phyloP scores from a whole-genome alignment of 2,113 vertebrate genomes.

The Tretioscincus oriximinensis region DNA sequence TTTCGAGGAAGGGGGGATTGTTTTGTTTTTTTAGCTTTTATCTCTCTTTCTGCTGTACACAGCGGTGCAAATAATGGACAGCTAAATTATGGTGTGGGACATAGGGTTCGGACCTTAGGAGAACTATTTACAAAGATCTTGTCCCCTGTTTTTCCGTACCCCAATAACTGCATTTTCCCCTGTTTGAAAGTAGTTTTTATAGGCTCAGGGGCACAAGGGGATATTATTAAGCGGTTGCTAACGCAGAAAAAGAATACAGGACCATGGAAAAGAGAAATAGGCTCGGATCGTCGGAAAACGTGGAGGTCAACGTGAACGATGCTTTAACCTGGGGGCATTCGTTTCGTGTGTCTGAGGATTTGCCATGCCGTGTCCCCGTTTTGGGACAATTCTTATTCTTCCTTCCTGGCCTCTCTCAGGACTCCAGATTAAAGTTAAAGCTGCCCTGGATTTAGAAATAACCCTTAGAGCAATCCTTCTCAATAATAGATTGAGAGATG shows the following conservation, averaged over 20 bases:
- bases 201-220: neutral
- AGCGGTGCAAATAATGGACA: conserved; percentile 76
- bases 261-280: too few species aligned
- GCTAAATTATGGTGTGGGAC: conserved; percentile 51
- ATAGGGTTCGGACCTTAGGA: conserved; percentile 35
- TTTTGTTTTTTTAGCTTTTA: conserved; percentile 64
- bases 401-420: neutral
- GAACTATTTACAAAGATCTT: conserved; percentile 41
- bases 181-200: accelerated
- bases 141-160: conserved; percentile 2
- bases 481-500: neutral
- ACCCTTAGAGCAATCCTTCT: too few species aligned
- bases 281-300: too few species aligned
- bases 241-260: too few species aligned
- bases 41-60: conserved; percentile 67
- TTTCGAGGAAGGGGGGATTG: neutral
- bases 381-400: neutral
- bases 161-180: conserved; percentile 19
- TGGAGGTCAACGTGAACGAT: too few species aligned
- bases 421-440: neutral
- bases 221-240: too few species aligned
- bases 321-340: neutral
- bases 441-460: neutral
- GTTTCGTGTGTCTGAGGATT: neutral
- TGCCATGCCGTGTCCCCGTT: neutral